Conservation (phyloP, 2,797 vertebrate genomes). For the Darevskia nairensis region DNA sequence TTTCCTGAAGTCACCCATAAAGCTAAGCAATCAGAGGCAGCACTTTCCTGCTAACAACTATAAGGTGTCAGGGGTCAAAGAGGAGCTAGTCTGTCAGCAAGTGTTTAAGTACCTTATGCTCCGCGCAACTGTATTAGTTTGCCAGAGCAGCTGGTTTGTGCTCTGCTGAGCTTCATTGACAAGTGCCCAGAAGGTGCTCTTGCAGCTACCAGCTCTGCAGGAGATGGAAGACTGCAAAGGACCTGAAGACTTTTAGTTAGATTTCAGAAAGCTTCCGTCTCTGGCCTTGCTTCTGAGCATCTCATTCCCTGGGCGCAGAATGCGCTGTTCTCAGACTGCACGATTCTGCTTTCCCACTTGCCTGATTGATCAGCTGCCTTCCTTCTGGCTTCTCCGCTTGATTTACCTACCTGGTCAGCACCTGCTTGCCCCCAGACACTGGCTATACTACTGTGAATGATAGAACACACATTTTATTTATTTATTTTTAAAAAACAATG, state of each 20-base stretch:
- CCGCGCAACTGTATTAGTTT: not conserved
- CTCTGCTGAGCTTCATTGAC: not conserved
- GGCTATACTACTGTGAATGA: not conserved
- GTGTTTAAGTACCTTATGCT: not conserved
- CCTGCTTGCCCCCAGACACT: not conserved
- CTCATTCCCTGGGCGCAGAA: not conserved
- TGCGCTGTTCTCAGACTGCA: not conserved
- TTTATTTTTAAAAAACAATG: not conserved
- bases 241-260: not conserved
- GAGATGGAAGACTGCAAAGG: not conserved
- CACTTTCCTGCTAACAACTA: not conserved
- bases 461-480: not conserved
- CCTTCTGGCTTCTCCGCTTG: not conserved
- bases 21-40: not conserved
- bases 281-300: not conserved
- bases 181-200: not conserved
- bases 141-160: not conserved
- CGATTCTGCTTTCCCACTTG: not conserved
- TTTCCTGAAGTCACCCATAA: constrained; percentile 7
- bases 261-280: not conserved
- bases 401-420: not conserved
- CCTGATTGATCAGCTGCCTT: not conserved
- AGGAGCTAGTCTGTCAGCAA: not conserved
- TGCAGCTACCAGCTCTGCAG: not conserved
- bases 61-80: not conserved